Percentiles rank a stretch among this genome's conserved stretches.
Conservation (phyloP, 2,113 vertebrate genomes). For the Malurus alboscapulatus region DNA sequence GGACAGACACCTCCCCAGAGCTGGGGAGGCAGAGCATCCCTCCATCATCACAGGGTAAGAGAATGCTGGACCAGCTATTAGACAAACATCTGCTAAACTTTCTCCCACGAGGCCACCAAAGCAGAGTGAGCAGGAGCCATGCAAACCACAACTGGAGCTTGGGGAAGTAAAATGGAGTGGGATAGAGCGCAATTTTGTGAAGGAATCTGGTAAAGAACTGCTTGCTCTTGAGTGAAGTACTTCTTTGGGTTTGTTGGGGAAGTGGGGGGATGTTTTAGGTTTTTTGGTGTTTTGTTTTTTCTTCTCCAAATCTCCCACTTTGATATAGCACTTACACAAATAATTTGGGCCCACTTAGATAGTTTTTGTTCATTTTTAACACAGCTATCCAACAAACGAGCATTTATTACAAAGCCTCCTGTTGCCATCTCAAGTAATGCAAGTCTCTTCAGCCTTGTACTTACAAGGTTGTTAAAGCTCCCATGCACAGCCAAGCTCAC, state of each 20-base stretch:
- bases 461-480: not conserved
- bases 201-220: not conserved
- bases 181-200: not conserved
- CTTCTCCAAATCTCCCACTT: not conserved
- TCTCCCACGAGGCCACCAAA: not conserved
- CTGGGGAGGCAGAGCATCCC: not conserved
- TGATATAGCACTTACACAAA: not conserved
- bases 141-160: not conserved
- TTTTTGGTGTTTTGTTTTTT: not conserved
- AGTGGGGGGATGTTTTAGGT: rapidly evolving
- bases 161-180: rapidly evolving
- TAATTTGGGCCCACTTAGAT: not conserved
- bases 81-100: not conserved
- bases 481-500: not conserved
- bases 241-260: not conserved
- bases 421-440: not conserved
- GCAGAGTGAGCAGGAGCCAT: rapidly evolving
- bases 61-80: not conserved
- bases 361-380: not conserved
- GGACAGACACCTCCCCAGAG: rapidly evolving
- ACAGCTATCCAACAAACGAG: not conserved
- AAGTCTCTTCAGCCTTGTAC: not conserved
- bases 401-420: not conserved
- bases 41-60: not conserved
- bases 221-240: not conserved